Base-by-base conservation (phyloP, 2,888 invertebrate genomes). In the Catocala nupta region DNA sequence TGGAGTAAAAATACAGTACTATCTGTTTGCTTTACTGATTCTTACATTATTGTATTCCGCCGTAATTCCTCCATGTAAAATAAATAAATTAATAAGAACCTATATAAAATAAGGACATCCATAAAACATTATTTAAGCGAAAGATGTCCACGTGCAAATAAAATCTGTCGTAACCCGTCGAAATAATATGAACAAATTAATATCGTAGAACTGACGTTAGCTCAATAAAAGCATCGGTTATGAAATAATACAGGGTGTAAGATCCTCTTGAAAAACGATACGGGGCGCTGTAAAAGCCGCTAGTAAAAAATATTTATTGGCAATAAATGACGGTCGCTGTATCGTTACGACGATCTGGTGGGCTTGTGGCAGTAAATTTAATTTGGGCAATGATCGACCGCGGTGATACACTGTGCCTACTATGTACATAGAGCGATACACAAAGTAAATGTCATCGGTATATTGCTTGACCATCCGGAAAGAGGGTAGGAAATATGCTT, bases 221-320 rank as follows among this genome's bases (percentile, higher is more conserved):
- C 68, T 73, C 68, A 69, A 79, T 82, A 82, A 81, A 84, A 76
- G 68, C 70, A 70, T 74, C 78, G 64, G 79, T 77, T 78, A 80
- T 77, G 73, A 77, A 79, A 81, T 83, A 83, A 79, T 79, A 81
- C 73, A 77, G 75, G 78, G 78, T 77, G 80, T 73, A 80, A 84
- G 83, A 76, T 74, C 76, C 73, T 76, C 74, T 80, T 77, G 81
- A 83, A 82, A 85, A 83, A 82, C 81, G 81, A 76, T 75, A 77
- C 81, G 71, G 62, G 59, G 56, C 59, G 47, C 63, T 76, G 70
- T 78, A 67, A 87, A 88, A 87, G 85, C 82, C 81, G 82, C 83
- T 82, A 87, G 88, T 90, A 89, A 90, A 89, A 90, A 86, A 88
- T 89, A 90, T 90, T 90, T 90, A 90, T 89, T 82, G 88, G 79